These are phyloP conservation scores for Cephus spinipes DNA, from an alignment of 2,888 invertebrate species.

Conservation along the genomic window DNA sequence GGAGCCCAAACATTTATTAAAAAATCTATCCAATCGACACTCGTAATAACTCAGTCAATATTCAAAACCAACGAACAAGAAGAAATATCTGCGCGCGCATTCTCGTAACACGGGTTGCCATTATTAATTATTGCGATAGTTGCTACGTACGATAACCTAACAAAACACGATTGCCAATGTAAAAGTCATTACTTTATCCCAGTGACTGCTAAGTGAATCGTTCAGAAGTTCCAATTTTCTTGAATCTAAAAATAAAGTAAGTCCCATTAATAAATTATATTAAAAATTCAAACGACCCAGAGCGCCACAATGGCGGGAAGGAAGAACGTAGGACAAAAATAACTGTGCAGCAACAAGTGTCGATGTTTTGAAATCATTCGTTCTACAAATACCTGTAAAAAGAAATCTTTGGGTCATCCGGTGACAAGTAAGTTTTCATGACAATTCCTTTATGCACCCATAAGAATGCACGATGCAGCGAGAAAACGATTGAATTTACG, in stretches of 20 bases:
- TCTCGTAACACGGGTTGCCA: neutral
- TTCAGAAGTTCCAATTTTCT: neutral
- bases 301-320: neutral
- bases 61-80: neutral
- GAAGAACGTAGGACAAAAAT: neutral
- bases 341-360: neutral
- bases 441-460: neutral
- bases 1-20: no score
- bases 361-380: slow-evolving; percentile 3
- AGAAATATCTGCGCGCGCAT: neutral
- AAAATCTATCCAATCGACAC: no score
- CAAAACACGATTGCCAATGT: neutral
- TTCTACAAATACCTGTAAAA: slow-evolving; percentile 26
- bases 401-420: slow-evolving; percentile 17
- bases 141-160: neutral
- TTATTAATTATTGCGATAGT: neutral
- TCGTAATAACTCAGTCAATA: neutral
- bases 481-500: neutral
- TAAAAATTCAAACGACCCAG: neutral
- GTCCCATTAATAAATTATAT: neutral
- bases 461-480: no score
- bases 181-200: neutral
- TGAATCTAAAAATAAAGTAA: neutral
- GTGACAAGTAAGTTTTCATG: slow-evolving; percentile 11
- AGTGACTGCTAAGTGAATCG: neutral